Conservation (phyloP, 2,888 invertebrate species). For the Aporophyla lueneburgensis region DNA sequence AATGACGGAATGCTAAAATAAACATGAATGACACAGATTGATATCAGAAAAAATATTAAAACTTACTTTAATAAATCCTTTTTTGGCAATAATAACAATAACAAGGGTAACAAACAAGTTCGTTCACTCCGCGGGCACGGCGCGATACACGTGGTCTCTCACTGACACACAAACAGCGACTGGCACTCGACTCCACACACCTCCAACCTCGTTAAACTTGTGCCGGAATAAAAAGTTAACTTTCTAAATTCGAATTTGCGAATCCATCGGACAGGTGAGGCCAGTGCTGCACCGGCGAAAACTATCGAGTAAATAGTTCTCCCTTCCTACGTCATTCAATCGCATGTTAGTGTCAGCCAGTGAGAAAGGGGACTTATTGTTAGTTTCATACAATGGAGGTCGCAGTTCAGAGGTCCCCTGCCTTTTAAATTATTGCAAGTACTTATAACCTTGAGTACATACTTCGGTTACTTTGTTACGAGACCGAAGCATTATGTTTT, state of each 20-base stretch:
- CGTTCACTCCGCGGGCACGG: slow-evolving; percentile 59
- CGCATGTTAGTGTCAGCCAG: slow-evolving; percentile 26
- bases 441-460: slow-evolving; percentile 25
- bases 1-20: slow-evolving; percentile 34
- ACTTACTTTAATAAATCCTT: slow-evolving; percentile 67
- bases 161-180: slow-evolving; percentile 82
- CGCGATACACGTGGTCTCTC: slow-evolving; percentile 75
- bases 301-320: slow-evolving; percentile 42
- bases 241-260: slow-evolving; percentile 88
- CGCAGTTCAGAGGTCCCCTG: slow-evolving; percentile 42
- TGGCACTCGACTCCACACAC: slow-evolving; percentile 73
- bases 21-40: slow-evolving; percentile 19
- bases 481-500: background rate
- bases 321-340: slow-evolving; percentile 42
- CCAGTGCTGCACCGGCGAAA: slow-evolving; percentile 48
- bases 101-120: slow-evolving; percentile 58
- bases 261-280: slow-evolving; percentile 76
- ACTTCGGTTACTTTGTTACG: slow-evolving; percentile 1
- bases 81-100: slow-evolving; percentile 59
- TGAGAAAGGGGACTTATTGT: slow-evolving; percentile 53
- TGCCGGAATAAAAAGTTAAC: slow-evolving; percentile 85
- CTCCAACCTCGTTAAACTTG: slow-evolving; percentile 81
- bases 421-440: slow-evolving; percentile 32
- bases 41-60: slow-evolving; percentile 18
- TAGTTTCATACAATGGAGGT: slow-evolving; percentile 55